Evolutionary conservation across 2,797 vertebrate species (phyloP), one percentile per base, ranked within the genome.

Genomic region (Sebastes trivittatus): DNA sequence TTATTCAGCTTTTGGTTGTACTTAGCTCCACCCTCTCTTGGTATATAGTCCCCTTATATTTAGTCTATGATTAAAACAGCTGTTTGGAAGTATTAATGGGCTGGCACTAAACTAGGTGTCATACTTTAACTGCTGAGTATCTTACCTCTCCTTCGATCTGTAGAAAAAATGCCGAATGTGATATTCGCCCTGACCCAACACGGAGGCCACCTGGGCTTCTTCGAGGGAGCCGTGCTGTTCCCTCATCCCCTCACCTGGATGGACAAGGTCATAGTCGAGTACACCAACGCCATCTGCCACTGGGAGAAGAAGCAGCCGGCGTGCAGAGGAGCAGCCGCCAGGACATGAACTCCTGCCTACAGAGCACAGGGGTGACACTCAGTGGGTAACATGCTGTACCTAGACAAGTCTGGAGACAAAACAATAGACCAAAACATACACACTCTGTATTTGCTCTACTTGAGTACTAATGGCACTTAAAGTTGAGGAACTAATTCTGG

Each of bases 191-290:
- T 98, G 86, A 98, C 98, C 0, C 96, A 97, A 67, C 98, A 98
- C 0, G 98, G 98, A 68, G 98, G 98, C 14, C 98, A 99, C 93
- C 94, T 99, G 92, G 98, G 98, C 87, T 99, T 99, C 95, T 99
- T 99, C 8, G 98, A 99, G 90, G 98, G 98, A 0, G 96, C 97
- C 0, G 95, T 98, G 82, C 96, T 99, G 2, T 96, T 99, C 81
- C 98, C 98, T 0, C 96, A 98, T 66, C 97, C 98, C 8, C 96
- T 99, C 71, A 98, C 98, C 38, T 99, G 98, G 98, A 99, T 99
- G 96, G 98, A 99, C 94, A 98, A 98, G 94, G 94, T 98, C n/a
- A 96, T 99, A 49, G 95, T 99, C 18, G 95, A 97, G 92, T 99
- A 98, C 61, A 88, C 96, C n/a, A 92, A 98, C 16, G 96, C 97